These are phyloP conservation scores for Macropis europaea DNA, from an alignment of 2,888 invertebrate genomes.

Conservation along the genomic window DNA sequence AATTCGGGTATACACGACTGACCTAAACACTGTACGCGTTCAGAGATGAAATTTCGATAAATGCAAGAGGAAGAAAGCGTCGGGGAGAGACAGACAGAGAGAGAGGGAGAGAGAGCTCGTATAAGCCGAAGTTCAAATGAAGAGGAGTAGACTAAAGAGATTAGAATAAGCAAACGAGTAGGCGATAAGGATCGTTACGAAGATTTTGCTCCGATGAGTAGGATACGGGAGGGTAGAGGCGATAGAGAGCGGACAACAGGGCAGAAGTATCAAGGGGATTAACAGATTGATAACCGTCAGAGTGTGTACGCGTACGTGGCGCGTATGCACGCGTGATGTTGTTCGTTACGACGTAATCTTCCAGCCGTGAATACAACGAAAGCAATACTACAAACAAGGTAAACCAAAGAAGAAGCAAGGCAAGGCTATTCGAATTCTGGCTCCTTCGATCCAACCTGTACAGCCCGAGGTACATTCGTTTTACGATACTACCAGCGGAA, in stretches of 20 bases:
- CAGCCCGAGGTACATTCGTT: neutral
- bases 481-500: neutral
- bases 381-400: conserved; percentile 79
- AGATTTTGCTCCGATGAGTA: neutral
- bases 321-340: conserved; percentile 1
- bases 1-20: neutral
- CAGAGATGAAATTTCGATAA: no score
- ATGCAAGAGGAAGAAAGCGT: conserved; percentile 22
- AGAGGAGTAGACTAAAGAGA: no score
- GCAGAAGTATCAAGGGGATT: conserved; percentile 11
- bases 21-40: no score
- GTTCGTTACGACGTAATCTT: conserved; percentile 57
- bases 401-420: conserved; percentile 45
- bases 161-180: conserved; percentile 4
- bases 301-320: neutral
- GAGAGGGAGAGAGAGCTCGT: neutral
- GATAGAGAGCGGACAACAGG: conserved; percentile 14
- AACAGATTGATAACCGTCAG: neutral
- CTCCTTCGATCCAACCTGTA: no score
- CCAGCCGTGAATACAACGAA: conserved; percentile 79
- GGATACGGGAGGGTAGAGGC: neutral
- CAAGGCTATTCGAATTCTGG: conserved; percentile 21
- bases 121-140: no score
- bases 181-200: neutral
- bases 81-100: neutral